Conservation (phyloP, 2,113 vertebrate genomes). For the Rafetus swinhoei region DNA sequence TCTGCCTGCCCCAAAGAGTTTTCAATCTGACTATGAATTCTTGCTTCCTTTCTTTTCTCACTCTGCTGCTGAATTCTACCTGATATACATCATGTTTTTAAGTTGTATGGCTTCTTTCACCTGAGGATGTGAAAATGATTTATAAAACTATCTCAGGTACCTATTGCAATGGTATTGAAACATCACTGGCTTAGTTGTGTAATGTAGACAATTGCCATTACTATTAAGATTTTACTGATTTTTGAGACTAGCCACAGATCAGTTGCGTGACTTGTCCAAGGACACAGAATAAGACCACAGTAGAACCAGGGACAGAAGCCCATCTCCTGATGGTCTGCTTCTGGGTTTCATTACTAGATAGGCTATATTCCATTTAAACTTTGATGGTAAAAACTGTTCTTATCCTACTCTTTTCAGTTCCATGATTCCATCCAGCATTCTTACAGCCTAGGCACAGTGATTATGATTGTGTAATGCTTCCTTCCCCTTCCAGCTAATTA, state of each 20-base stretch:
- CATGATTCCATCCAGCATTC: neutral
- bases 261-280: neutral
- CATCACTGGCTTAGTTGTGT: neutral
- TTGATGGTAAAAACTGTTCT: neutral
- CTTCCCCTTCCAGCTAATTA: neutral
- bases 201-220: neutral
- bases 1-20: neutral
- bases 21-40: neutral
- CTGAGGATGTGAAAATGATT: neutral
- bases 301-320: neutral
- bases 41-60: neutral
- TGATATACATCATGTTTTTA: neutral
- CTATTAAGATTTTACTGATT: neutral
- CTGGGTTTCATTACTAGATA: neutral
- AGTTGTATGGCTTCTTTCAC: neutral
- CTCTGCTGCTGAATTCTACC: neutral
- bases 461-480: neutral
- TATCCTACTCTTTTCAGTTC: neutral
- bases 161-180: neutral
- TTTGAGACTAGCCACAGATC: neutral
- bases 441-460: neutral
- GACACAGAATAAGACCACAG: neutral
- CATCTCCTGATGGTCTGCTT: neutral
- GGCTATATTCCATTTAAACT: neutral
- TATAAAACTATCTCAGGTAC: neutral